Percentiles rank a stretch among this genome's conserved stretches.
Conservation (phyloP, 92 coral and sea anemone genomes). For the Siderastrea siderea region DNA sequence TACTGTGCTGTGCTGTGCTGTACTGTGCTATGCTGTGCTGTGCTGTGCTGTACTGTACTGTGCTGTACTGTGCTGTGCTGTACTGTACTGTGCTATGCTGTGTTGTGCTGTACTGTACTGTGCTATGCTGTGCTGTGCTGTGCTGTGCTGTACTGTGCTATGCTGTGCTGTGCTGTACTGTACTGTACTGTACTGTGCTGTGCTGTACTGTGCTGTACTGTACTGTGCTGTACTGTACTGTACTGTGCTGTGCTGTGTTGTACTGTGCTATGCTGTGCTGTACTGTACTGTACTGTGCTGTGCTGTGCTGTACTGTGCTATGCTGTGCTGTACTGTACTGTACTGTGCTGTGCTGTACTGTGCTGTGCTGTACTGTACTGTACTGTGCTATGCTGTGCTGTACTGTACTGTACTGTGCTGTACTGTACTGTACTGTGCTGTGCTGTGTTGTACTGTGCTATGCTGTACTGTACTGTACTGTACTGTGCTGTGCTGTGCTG, state of each 20-base stretch:
- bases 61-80: too few species aligned
- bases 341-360: constrained; percentile 24
- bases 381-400: constrained; percentile 38
- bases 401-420: constrained; percentile 27
- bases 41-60: constrained; percentile 16
- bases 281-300: constrained; percentile 9
- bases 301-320: constrained; percentile 16
- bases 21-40: constrained; percentile 16
- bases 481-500: too few species aligned
- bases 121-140: constrained; percentile 23
- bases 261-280: not conserved
- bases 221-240: constrained; percentile 5
- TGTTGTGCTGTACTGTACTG: too few species aligned
- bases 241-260: not conserved
- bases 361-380: constrained; percentile 39
- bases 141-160: constrained; percentile 33
- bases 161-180: too few species aligned
- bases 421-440: constrained; percentile 33
- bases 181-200: constrained; percentile 30
- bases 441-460: constrained; percentile 40
- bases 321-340: constrained; percentile 14
- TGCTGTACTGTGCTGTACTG: constrained; percentile 25
- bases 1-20: constrained; percentile 3
- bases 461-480: constrained; percentile 22
- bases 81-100: too few species aligned